Base-by-base conservation (phyloP, 2,797 vertebrate genomes). In the Setipinna tenuifilis region DNA sequence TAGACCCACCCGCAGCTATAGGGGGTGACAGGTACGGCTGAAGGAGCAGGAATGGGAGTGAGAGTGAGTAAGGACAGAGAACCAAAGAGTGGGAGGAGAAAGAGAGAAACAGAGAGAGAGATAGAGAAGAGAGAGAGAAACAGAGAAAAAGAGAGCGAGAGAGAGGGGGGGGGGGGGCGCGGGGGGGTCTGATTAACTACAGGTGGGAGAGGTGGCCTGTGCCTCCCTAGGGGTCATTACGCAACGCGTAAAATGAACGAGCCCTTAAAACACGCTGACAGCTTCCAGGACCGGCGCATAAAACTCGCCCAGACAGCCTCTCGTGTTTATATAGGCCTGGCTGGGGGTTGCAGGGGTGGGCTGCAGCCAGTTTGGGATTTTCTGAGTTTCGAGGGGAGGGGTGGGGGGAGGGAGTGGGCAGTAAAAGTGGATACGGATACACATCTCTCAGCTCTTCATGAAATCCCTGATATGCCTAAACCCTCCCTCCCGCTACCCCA, bases 241-340 rank as follows among this genome's bases (percentile, higher is more conserved):
- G 68, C 68, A 75, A 75, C 68, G 1, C 5, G 68, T 75, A 75
- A 75, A 75, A 75, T 41, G 68, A 75, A 75, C 25, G 68, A 75
- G 68, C 68, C 68, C 68, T 75, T 75, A 75, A 75, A 75, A 75
- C 68, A 75, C 68, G 28, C 68, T 75, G 68, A 75, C 68, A 75
- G 68, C 28, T 75, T 75, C 68, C 68, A 75, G 68, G 28, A 75
- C 68, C 28, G 28, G 28, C 14, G 28, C 68, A 41, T 75, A 75
- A 75, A 75, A 75, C 28, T 19, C 28, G 17, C 28, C 12, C 68
- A 35, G 68, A 75, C 68, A 75, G 31, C 28, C 68, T 28, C 14
- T 23, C 31, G 28, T 75, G 68, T 75, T 75, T 75, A 75, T 35
- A 35, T 31, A 17, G 68, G 68, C 68, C 68, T 17, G 16, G 3